Evolutionary conservation across 2,888 invertebrate genomes (phyloP).

Genomic region (Lasioglossum vierecki): DNA sequence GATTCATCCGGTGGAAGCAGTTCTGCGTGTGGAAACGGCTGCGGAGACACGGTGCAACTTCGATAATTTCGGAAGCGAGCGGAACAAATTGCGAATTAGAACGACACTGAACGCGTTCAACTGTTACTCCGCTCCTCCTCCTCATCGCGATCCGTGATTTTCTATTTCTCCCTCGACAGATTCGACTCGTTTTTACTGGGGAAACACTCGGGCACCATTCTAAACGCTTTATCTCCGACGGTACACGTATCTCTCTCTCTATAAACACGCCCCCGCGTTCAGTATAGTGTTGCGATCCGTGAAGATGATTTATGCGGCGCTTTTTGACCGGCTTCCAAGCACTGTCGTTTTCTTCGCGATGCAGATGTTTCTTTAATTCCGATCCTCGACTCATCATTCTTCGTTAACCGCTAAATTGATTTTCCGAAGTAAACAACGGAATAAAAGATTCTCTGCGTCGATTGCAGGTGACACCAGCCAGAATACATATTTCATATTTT

Average conservation of each 20-base stretch:
- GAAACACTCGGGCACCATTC: neutral
- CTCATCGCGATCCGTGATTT: neutral
- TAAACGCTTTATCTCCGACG: neutral
- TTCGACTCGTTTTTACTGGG: neutral
- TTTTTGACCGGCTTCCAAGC: conserved; percentile 14
- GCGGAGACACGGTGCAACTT: neutral
- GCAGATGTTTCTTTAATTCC: neutral
- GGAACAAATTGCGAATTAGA: neutral
- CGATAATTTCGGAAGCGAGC: neutral
- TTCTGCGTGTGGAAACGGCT: conserved; percentile 4
- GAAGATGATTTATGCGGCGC: neutral
- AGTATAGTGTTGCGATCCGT: neutral
- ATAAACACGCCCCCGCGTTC: neutral
- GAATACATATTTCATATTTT: neutral
- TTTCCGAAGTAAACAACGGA: too few species aligned
- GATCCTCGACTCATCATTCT: conserved; percentile 11
- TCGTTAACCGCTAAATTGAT: neutral
- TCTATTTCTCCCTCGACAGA: neutral
- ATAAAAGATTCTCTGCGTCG: too few species aligned
- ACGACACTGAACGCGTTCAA: neutral
- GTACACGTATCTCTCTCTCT: neutral
- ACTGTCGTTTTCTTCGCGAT: neutral
- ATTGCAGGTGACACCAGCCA: too few species aligned
- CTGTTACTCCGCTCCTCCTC: neutral
- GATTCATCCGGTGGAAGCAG: neutral